Conservation (phyloP, 2,888 invertebrate species). For the Eupithecia pulchellata region DNA sequence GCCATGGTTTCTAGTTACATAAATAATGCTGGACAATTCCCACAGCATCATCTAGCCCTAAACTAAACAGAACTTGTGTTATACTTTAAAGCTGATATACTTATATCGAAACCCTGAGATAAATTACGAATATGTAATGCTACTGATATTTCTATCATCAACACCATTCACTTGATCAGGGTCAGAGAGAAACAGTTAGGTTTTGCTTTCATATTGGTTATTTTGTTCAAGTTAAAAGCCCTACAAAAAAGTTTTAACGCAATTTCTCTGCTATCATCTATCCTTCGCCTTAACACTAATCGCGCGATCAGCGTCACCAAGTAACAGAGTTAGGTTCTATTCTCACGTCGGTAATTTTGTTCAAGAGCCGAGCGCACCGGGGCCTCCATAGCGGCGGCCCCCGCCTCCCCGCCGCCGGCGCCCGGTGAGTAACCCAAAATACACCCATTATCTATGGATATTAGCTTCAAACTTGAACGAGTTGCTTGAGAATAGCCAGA, state of each 20-base stretch:
- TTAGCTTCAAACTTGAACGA: constrained; percentile 72
- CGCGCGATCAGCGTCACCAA: not conserved
- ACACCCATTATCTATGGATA: constrained; percentile 47
- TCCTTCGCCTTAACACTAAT: not conserved
- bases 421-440: constrained; percentile 67
- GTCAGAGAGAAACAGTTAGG: no score
- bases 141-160: no score
- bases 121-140: no score
- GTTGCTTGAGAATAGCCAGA: constrained; percentile 38
- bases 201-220: no score
- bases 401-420: constrained; percentile 53
- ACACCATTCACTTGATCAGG: no score
- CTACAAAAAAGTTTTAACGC: not conserved
- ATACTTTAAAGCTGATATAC: no score
- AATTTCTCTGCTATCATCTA: not conserved
- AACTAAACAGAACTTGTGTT: no score
- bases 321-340: constrained; percentile 41
- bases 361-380: constrained; percentile 80
- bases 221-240: no score
- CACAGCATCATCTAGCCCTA: no score
- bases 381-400: constrained; percentile 72
- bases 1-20: no score
- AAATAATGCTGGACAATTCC: no score
- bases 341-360: constrained; percentile 78
- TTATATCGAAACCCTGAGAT: no score